A percentile compares a stretch with the other conserved stretches of the same genome.
These are phyloP conservation scores for Stramonita haemastoma DNA, from an alignment of 2,888 invertebrate species.

Conservation along the genomic window DNA sequence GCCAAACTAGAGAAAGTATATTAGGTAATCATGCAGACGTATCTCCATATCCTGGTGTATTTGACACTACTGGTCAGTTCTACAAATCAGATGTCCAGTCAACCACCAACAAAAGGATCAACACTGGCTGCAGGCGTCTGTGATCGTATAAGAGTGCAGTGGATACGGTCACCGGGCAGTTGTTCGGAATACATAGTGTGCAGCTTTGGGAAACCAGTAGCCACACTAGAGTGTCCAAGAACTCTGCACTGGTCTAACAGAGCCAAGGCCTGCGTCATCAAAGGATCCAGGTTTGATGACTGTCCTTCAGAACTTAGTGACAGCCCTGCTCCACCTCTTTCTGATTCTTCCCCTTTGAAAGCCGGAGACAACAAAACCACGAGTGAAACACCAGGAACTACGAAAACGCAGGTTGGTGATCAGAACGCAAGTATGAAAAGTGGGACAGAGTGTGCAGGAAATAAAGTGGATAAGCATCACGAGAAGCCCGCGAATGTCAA, in stretches of 20 bases:
- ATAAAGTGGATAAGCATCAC: not conserved
- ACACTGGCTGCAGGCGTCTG: constrained; percentile 30
- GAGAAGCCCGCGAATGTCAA: not conserved
- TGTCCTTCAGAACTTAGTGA: constrained; percentile 29
- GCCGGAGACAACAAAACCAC: not conserved
- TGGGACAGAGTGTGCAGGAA: not conserved
- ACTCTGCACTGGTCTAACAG: constrained; percentile 50
- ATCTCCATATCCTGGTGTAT: not conserved
- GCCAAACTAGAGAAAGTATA: not conserved
- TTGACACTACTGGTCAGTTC: not conserved
- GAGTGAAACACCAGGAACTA: not conserved
- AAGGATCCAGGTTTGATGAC: constrained; percentile 53
- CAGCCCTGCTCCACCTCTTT: not conserved
- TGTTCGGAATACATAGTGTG: constrained; percentile 49
- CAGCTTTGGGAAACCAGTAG: constrained; percentile 42
- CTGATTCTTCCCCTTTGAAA: not conserved
- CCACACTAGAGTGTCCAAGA: constrained; percentile 48
- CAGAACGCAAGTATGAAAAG: not conserved
- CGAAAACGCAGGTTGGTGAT: not conserved
- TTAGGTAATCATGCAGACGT: not conserved
- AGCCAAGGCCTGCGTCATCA: constrained; percentile 53
- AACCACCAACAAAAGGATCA: not conserved
- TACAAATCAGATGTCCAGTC: not conserved
- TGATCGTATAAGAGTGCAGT: constrained; percentile 42
- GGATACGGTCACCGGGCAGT: constrained; percentile 45